Evolutionary conservation across 2,888 invertebrate genomes (phyloP).

Genomic region (Hanleya hanleyi): DNA sequence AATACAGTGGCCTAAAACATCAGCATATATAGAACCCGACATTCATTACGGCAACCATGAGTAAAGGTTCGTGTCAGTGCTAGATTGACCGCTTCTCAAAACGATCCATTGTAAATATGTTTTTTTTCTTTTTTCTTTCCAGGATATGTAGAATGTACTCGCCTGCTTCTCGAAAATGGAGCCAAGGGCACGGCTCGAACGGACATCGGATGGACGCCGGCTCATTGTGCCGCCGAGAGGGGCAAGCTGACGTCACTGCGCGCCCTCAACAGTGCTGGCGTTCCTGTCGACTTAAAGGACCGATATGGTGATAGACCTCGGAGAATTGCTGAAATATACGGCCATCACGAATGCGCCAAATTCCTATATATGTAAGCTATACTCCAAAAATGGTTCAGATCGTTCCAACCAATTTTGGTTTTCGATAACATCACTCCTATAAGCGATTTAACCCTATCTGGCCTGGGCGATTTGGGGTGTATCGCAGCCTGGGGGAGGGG

Average conservation of each 20-base stretch:
- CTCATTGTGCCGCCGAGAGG: conserved; percentile 69
- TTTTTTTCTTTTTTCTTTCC: no score
- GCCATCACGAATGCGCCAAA: conserved; percentile 60
- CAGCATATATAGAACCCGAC: no score
- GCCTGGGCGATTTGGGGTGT: no score
- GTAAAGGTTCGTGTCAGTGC: no score
- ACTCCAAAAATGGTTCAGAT: background rate
- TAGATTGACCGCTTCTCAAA: no score
- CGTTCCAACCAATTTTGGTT: background rate
- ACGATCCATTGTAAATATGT: no score
- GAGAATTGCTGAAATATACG: conserved; percentile 62
- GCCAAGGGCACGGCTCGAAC: conserved; percentile 60
- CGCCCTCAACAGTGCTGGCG: conserved; percentile 58
- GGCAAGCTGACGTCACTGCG: conserved; percentile 59
- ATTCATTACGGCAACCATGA: no score
- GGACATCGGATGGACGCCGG: conserved; percentile 67
- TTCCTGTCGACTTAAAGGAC: conserved; percentile 57
- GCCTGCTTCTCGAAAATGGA: conserved; percentile 64
- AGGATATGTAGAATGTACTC: conserved; percentile 68
- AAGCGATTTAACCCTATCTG: no score
- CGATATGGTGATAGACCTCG: conserved; percentile 64
- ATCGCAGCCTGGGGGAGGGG: no score
- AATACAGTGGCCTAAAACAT: no score
- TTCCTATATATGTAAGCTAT: conserved; percentile 63
- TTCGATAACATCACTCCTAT: background rate